These are phyloP conservation scores for Hypselothyrea guttata DNA, from an alignment of 2,888 invertebrate genomes.

Conservation along the genomic window DNA sequence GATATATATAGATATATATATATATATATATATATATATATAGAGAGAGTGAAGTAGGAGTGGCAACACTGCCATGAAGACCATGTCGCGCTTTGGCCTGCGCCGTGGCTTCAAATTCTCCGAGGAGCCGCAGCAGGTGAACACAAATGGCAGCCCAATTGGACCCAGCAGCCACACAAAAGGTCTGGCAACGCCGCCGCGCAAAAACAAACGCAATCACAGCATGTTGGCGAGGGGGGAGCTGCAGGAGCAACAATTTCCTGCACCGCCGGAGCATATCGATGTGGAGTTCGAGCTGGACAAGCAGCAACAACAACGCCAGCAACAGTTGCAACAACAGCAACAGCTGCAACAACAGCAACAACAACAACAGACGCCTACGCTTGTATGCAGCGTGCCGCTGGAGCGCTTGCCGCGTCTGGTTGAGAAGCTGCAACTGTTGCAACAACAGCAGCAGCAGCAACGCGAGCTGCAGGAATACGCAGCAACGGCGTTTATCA, in stretches of 20 bases:
- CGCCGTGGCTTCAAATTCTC: conserved; percentile 76
- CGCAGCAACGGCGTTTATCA: conserved; percentile 52
- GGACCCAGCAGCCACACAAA: conserved; percentile 37
- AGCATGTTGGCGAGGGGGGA: conserved; percentile 30
- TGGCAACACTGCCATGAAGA: conserved; percentile 59
- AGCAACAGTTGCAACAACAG: conserved; percentile 19
- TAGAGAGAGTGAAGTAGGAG: conserved; percentile 5
- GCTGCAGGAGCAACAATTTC: conserved; percentile 13
- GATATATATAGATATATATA: neutral
- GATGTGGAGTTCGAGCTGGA: conserved; percentile 46
- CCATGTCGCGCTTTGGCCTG: conserved; percentile 79
- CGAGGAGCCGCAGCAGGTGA: conserved; percentile 71
- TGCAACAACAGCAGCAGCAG: conserved; percentile 32
- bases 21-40: conserved; percentile 11
- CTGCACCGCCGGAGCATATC: conserved; percentile 44
- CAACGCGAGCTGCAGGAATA: conserved; percentile 43
- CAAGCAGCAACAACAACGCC: conserved; percentile 16
- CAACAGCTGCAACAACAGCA: conserved; percentile 18
- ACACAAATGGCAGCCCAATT: conserved; percentile 37
- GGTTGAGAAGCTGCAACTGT: conserved; percentile 71
- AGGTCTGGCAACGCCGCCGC: conserved; percentile 40
- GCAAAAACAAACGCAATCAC: conserved; percentile 33
- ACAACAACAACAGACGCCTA: conserved; percentile 30
- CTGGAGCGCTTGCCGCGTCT: conserved; percentile 79
- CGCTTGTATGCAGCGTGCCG: conserved; percentile 80